Evolutionary conservation across 2,113 vertebrate genomes (phyloP).

Genomic region (Candoia aspera): DNA sequence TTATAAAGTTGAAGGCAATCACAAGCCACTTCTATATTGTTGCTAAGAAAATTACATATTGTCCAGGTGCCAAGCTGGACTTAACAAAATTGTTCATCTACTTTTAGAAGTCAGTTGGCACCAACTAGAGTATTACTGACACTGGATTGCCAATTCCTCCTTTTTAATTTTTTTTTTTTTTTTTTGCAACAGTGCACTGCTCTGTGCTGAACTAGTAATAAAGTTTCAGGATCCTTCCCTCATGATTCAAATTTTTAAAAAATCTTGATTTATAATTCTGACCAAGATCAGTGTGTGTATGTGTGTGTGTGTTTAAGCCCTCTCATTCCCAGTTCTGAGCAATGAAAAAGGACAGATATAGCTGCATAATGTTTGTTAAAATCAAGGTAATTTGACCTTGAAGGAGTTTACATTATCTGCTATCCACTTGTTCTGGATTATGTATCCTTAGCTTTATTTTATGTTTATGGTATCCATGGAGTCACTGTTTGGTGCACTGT

Average conservation of each 20-base stretch:
- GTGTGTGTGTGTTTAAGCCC: background rate
- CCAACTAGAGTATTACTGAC: background rate
- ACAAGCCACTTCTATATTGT: background rate
- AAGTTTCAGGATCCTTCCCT: background rate
- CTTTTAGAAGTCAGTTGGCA: background rate
- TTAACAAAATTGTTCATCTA: background rate
- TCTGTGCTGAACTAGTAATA: background rate
- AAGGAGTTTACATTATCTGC: background rate
- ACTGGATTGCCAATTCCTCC: background rate
- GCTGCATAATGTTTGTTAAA: background rate
- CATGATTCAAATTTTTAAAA: background rate
- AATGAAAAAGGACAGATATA: background rate
- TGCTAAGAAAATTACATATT: background rate
- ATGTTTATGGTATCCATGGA: background rate
- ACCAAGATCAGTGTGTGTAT: background rate
- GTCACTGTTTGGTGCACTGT: background rate
- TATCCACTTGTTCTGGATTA: background rate
- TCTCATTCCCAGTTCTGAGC: background rate
- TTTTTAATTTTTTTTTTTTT: fast-evolving
- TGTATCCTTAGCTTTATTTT: background rate
- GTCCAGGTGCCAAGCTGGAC: background rate
- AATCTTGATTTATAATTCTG: background rate
- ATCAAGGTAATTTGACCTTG: background rate
- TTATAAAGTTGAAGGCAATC: background rate
- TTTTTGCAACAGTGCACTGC: background rate